Evolutionary conservation across 2,797 vertebrate genomes (phyloP).

Genomic region (Vespertilio murinus): DNA sequence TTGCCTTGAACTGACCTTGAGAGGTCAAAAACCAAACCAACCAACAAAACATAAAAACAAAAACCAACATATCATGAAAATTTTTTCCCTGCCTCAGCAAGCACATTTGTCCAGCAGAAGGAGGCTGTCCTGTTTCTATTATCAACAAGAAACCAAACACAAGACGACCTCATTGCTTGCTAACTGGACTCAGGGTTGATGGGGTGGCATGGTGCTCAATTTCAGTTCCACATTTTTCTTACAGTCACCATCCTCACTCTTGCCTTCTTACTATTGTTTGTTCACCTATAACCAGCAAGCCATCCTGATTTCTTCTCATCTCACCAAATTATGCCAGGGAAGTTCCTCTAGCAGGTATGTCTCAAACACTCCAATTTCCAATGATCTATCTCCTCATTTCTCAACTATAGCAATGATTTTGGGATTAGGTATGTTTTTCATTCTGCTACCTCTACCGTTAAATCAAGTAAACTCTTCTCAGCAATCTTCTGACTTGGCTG

Average conservation of each 20-base stretch:
- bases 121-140: background rate
- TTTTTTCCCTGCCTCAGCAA: background rate
- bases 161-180: background rate
- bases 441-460: background rate
- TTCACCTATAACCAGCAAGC: background rate
- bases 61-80: background rate
- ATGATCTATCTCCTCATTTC: background rate
- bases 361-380: background rate
- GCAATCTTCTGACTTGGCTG: background rate
- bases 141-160: background rate
- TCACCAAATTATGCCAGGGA: background rate
- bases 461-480: background rate
- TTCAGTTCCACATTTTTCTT: background rate
- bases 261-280: background rate
- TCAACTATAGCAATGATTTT: background rate
- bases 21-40: background rate
- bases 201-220: background rate
- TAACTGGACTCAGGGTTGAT: background rate
- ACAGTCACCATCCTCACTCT: background rate
- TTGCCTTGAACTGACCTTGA: constrained; percentile 10
- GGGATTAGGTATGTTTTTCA: background rate
- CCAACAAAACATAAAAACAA: background rate
- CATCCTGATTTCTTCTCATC: background rate
- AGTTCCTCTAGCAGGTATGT: background rate
- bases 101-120: background rate